Conservation (phyloP, 2,888 invertebrate species). For the Eilema griseolum region DNA sequence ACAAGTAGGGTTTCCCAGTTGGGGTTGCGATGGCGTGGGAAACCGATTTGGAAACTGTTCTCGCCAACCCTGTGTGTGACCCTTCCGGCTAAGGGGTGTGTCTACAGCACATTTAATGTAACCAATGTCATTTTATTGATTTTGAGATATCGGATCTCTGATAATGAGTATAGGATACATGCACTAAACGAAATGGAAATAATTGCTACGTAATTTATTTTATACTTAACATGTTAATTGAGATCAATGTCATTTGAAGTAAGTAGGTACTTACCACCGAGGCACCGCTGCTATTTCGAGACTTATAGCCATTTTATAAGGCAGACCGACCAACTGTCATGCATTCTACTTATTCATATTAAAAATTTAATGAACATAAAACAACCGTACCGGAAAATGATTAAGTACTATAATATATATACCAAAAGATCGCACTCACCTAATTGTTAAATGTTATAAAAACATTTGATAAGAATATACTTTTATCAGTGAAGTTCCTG, state of each 20-base stretch:
- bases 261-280: not conserved
- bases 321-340: not conserved
- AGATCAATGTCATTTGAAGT: not conserved
- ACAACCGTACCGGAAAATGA: too few relatives aligned
- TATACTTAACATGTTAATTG: not conserved
- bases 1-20: constrained; percentile 80
- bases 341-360: too few relatives aligned
- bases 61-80: constrained; percentile 80
- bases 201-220: not conserved
- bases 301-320: not conserved
- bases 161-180: constrained; percentile 8
- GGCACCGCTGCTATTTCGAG: too few relatives aligned
- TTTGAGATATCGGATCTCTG: constrained; percentile 33
- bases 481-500: not conserved
- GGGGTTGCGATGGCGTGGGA: constrained; percentile 80
- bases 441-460: not conserved
- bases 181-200: not conserved
- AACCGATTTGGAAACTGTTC: constrained; percentile 76
- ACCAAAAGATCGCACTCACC: not conserved
- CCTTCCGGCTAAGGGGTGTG: constrained; percentile 68
- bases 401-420: not conserved
- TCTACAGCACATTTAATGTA: constrained; percentile 24
- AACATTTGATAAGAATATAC: not conserved
- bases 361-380: too few relatives aligned
- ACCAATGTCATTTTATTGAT: constrained; percentile 40